Conservation (phyloP, 2,113 vertebrate species). For the Microtus montanus region DNA sequence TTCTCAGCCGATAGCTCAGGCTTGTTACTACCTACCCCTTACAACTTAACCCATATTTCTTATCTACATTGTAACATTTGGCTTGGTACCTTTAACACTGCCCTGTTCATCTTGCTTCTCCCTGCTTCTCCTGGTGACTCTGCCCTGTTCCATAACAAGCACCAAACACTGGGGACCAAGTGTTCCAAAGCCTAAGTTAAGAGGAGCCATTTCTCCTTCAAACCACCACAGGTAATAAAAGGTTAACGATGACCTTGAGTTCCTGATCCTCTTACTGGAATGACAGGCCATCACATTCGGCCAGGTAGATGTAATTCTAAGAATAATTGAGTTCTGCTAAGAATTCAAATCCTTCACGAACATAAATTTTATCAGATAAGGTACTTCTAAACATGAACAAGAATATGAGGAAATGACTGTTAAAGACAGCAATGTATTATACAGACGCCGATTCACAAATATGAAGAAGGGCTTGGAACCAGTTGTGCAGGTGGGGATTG, state of each 20-base stretch:
- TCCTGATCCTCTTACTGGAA: neutral
- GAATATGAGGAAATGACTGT: neutral
- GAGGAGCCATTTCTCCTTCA: neutral
- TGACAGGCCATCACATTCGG: too few relatives aligned
- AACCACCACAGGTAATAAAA: neutral
- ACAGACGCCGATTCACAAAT: neutral
- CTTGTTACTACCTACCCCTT: neutral
- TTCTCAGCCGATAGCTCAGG: neutral
- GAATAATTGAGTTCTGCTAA: neutral
- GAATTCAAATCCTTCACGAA: neutral
- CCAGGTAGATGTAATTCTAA: too few relatives aligned
- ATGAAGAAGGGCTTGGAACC: neutral
- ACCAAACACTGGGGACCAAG: neutral
- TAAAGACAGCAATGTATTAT: neutral
- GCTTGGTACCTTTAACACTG: neutral
- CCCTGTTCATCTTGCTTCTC: neutral
- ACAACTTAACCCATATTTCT: neutral
- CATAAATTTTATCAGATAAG: neutral
- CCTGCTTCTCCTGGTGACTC: neutral
- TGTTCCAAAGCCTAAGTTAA: neutral
- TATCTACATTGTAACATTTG: neutral
- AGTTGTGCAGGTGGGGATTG: neutral
- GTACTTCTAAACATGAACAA: neutral
- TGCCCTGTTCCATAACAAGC: neutral
- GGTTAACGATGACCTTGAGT: neutral